These are phyloP conservation scores for Azemiops feae DNA, from an alignment of 2,113 vertebrate genomes.

Conservation along the genomic window DNA sequence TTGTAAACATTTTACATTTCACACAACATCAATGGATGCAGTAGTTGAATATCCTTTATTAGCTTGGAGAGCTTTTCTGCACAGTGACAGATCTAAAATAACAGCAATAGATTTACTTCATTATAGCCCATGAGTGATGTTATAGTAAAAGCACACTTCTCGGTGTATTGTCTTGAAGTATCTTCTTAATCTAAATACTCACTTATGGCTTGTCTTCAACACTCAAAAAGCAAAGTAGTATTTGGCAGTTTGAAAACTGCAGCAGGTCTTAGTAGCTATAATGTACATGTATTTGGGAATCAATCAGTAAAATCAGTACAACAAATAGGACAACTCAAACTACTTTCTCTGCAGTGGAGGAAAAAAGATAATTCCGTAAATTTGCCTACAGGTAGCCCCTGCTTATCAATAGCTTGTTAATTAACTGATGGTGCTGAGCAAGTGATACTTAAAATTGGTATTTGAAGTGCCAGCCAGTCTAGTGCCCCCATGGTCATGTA, in stretches of 20 bases:
- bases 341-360: not conserved
- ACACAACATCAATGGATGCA: not conserved
- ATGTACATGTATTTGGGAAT: not conserved
- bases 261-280: not conserved
- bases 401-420: not conserved
- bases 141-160: not conserved
- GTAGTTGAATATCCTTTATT: not conserved
- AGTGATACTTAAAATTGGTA: not conserved
- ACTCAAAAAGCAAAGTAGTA: not conserved
- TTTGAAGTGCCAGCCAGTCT: not conserved
- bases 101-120: not conserved
- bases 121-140: not conserved
- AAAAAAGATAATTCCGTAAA: not conserved
- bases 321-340: not conserved
- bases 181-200: not conserved
- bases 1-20: not conserved
- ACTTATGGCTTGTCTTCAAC: not conserved
- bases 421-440: not conserved
- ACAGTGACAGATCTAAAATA: not conserved
- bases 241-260: not conserved
- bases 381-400: not conserved
- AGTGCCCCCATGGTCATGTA: not conserved
- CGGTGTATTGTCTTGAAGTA: not conserved
- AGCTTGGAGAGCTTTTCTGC: not conserved
- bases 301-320: not conserved